Percentiles rank a stretch among this genome's conserved stretches.
Evolutionary conservation across 37 sponge, comb jelly and placozoan species (phyloP).

Genomic region (Chondrilla cf. caribensis): DNA sequence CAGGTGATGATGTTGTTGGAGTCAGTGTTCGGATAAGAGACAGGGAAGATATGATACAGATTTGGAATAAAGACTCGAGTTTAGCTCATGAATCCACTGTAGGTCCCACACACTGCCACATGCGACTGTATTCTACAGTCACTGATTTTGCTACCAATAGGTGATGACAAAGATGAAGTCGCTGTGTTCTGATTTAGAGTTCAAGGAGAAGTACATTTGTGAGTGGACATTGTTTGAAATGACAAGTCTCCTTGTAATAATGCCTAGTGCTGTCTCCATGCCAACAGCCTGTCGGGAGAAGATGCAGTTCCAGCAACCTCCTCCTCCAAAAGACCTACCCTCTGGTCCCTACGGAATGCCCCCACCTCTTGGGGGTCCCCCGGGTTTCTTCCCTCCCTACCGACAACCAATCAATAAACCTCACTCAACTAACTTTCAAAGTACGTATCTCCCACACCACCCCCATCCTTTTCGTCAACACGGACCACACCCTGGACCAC

Average conservation of each 20-base stretch:
- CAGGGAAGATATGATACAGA: constrained; percentile 40
- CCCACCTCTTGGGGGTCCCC: background rate
- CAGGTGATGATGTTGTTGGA: constrained; percentile 64
- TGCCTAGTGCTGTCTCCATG: background rate
- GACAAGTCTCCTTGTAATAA: no score
- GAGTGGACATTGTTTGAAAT: no score
- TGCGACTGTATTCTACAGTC: no score
- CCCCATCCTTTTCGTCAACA: background rate
- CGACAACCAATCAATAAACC: background rate
- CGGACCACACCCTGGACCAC: background rate
- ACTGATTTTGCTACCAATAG: constrained; percentile 1
- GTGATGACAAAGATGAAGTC: constrained; percentile 29
- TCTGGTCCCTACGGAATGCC: constrained; percentile 3
- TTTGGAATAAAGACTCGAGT: constrained; percentile 55
- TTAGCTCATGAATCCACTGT: constrained; percentile 33
- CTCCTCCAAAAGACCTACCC: background rate
- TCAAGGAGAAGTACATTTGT: constrained; percentile 31
- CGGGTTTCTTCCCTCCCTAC: background rate
- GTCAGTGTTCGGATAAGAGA: constrained; percentile 58
- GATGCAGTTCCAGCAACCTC: constrained; percentile 21
- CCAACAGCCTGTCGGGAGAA: constrained; percentile 9
- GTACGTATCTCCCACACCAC: constrained; percentile 7
- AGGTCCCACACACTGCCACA: background rate
- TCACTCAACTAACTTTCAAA: background rate
- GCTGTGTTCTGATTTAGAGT: constrained; percentile 29